Evolutionary conservation across 2,888 invertebrate species (phyloP).

Genomic region (Drosophila koepferae): DNA sequence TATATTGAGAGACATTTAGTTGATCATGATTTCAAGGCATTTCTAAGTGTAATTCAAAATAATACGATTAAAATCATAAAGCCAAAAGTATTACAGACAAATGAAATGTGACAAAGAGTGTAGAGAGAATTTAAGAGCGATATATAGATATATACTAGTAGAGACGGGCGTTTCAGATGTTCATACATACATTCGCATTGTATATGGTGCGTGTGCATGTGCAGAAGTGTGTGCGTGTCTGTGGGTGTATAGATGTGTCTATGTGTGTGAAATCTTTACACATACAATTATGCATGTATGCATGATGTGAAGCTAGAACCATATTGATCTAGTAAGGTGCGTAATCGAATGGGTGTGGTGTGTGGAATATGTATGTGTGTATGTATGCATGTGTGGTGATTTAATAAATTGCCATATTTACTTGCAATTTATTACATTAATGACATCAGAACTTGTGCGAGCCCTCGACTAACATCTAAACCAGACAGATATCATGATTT

Average conservation of each 20-base stretch:
- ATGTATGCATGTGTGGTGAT: slow-evolving; percentile 28
- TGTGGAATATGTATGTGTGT: slow-evolving; percentile 9
- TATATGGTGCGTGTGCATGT: slow-evolving; percentile 42
- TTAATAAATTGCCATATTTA: slow-evolving; percentile 25
- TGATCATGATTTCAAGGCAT: slow-evolving; percentile 36
- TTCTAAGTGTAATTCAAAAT: slow-evolving; percentile 10
- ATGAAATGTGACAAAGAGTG: slow-evolving; percentile 30
- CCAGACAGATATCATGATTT: slow-evolving; percentile 27
- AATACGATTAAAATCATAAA: slow-evolving; percentile 33
- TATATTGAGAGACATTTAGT: slow-evolving; percentile 56
- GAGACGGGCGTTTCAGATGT: slow-evolving; percentile 53
- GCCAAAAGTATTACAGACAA: slow-evolving; percentile 45
- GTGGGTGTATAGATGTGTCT: too few species aligned
- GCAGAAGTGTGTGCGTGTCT: slow-evolving; percentile 1
- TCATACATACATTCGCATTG: slow-evolving; percentile 61
- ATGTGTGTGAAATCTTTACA: slow-evolving; percentile 12
- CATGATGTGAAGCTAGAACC: slow-evolving; percentile 39
- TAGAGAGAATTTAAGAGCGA: slow-evolving; percentile 11
- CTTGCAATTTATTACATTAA: slow-evolving; percentile 32
- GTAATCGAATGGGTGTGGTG: slow-evolving; percentile 20
- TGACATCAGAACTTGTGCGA: slow-evolving; percentile 16
- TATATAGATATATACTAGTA: slow-evolving; percentile 1
- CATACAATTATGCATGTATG: slow-evolving; percentile 32
- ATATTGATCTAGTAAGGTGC: slow-evolving; percentile 32
- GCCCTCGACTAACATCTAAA: slow-evolving; percentile 28